Percentiles rank a stretch among this genome's conserved stretches.
Conservation (phyloP, 2,797 vertebrate species). For the Gymnocypris eckloni region DNA sequence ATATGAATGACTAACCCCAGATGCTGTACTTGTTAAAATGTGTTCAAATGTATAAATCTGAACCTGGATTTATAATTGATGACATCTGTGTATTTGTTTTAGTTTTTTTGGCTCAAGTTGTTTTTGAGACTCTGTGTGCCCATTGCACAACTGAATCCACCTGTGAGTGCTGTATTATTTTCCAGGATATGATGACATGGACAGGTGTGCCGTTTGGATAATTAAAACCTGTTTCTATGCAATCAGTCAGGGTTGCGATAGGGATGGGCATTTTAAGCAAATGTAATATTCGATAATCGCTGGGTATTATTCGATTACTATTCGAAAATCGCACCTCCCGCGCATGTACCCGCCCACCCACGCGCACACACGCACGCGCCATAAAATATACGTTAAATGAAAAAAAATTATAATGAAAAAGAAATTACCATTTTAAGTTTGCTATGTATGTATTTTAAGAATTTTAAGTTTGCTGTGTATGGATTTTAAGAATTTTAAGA, state of each 20-base stretch:
- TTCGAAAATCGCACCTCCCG: no score
- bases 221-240: background rate
- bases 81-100: background rate
- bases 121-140: background rate
- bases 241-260: background rate
- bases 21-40: slow-evolving; percentile 28
- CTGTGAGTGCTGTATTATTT: background rate
- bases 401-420: no score
- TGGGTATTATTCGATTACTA: no score
- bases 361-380: no score
- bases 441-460: background rate
- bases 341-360: no score
- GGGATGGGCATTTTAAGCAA: no score
- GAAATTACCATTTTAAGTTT: background rate
- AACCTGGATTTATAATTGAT: slow-evolving; percentile 23
- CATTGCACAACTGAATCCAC: background rate
- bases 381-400: background rate
- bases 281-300: no score
- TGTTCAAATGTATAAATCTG: slow-evolving; percentile 38
- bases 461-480: background rate
- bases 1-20: slow-evolving; percentile 43
- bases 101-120: background rate
- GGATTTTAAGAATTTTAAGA: background rate
- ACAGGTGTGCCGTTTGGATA: background rate
- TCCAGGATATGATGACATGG: background rate